phyloP scores from a whole-genome alignment of 2,113 vertebrate species.

The Lethenteron reissneri region DNA sequence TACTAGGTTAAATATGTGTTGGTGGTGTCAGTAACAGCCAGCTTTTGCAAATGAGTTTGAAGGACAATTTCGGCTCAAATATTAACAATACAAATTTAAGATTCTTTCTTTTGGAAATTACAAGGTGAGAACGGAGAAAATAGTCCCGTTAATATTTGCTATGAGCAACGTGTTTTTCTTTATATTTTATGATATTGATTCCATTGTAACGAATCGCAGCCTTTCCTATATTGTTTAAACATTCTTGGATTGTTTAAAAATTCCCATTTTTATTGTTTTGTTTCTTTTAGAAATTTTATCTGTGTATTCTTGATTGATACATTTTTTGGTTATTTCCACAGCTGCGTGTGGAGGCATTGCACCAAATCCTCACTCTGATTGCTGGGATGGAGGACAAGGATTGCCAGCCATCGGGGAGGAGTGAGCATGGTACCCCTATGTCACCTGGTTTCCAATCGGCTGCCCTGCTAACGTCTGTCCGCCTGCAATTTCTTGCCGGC shows the following conservation, averaged over 20 bases:
- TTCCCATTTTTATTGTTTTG: too few relatives aligned
- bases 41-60: too few relatives aligned
- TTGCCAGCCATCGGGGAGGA: conserved; percentile 21
- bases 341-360: conserved; percentile 79
- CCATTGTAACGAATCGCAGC: neutral
- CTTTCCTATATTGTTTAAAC: conserved; percentile 7
- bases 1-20: neutral
- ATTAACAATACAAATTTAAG: neutral
- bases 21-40: too few relatives aligned
- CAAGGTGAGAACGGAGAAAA: neutral
- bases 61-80: neutral
- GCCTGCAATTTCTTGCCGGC: conserved; percentile 78
- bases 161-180: neutral
- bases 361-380: conserved; percentile 76
- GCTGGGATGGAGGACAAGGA: conserved; percentile 94
- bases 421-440: conserved; percentile 20
- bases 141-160: neutral
- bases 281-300: too few relatives aligned
- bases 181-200: neutral
- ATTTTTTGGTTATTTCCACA: conserved; percentile 16
- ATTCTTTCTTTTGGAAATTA: neutral
- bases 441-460: conserved; percentile 50
- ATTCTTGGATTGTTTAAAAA: conserved; percentile 12
- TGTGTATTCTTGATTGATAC: too few relatives aligned
- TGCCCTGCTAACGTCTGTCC: conserved; percentile 67